These are phyloP conservation scores for Odocoileus hemionus DNA, from an alignment of 2,113 vertebrate genomes.

Conservation along the genomic window DNA sequence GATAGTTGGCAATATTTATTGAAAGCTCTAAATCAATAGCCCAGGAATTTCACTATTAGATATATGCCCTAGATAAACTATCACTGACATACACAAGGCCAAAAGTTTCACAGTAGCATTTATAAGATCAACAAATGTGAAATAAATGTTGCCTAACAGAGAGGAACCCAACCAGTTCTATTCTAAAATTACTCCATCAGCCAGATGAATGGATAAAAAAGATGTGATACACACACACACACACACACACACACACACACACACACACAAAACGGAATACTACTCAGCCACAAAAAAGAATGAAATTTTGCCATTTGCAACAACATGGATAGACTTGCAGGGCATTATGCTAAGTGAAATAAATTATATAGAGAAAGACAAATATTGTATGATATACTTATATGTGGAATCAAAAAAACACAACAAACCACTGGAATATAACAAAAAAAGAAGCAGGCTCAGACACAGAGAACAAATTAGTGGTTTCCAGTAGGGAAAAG, in stretches of 20 bases:
- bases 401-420: neutral
- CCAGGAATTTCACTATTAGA: neutral
- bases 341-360: neutral
- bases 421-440: neutral
- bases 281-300: neutral
- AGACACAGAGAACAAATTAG: neutral
- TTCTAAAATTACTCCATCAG: neutral
- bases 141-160: neutral
- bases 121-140: neutral
- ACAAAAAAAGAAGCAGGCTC: neutral
- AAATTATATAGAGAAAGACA: neutral
- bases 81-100: neutral
- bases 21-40: neutral
- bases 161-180: neutral
- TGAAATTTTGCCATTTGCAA: neutral
- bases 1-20: neutral
- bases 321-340: neutral
- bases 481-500: neutral
- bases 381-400: neutral
- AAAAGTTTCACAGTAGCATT: neutral
- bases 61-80: neutral
- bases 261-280: neutral
- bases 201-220: neutral
- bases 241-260: neutral
- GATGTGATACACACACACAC: neutral